phyloP scores from a whole-genome alignment of 2,888 invertebrate species.

The Drosophila nr. fundita region DNA sequence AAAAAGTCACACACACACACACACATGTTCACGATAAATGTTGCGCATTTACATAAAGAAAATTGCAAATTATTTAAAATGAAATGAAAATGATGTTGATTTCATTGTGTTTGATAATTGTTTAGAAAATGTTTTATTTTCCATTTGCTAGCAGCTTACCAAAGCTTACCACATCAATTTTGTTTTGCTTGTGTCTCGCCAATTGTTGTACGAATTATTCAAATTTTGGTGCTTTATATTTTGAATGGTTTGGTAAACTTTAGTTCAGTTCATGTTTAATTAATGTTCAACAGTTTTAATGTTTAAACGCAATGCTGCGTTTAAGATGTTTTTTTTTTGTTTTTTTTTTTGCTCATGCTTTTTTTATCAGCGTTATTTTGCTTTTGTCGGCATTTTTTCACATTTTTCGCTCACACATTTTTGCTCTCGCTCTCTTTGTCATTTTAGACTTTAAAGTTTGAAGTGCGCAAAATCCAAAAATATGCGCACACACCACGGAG shows the following conservation, averaged over 20 bases:
- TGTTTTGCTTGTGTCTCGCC: constrained; percentile 29
- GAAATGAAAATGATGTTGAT: constrained; percentile 21
- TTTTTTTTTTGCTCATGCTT: constrained; percentile 30
- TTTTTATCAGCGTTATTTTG: constrained; percentile 44
- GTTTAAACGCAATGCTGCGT: constrained; percentile 27
- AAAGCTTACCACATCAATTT: constrained; percentile 45
- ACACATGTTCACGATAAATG: constrained; percentile 9
- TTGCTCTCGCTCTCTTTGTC: constrained; percentile 28
- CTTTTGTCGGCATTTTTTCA: constrained; percentile 48
- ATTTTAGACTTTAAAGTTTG: constrained; percentile 75
- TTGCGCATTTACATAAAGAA: constrained; percentile 27
- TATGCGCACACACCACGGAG: constrained; percentile 46
- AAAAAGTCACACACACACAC: constrained; percentile 35
- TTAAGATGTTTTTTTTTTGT: constrained; percentile 22
- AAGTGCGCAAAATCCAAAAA: constrained; percentile 74
- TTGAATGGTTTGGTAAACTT: constrained; percentile 63
- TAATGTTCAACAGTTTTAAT: constrained; percentile 26
- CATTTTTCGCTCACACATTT: constrained; percentile 34
- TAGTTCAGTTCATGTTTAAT: constrained; percentile 17
- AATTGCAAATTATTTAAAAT: constrained; percentile 10
- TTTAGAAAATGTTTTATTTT: not conserved
- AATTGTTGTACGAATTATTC: constrained; percentile 9
- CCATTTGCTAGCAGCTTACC: constrained; percentile 68
- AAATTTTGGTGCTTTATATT: constrained; percentile 17
- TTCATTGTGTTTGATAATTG: constrained; percentile 27